Evolutionary conservation across 2,888 invertebrate genomes (phyloP), one percentile per base, ranked within the genome.

Genomic region (Archips crataeganus): DNA sequence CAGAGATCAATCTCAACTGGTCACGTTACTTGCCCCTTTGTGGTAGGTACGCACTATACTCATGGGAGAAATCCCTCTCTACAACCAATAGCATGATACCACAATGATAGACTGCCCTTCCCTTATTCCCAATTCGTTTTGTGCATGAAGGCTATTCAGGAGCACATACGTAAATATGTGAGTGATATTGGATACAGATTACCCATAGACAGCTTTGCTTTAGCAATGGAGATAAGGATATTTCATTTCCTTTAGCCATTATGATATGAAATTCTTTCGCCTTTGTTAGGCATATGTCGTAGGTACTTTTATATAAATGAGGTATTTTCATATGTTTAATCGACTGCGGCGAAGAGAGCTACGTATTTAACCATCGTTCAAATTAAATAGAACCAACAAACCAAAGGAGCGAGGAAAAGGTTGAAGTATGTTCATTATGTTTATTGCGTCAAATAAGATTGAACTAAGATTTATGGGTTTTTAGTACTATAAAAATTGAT

Each of bases 51-150:
- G 77, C 78, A 79, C 73, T 81, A 80, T 80, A 75, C 85, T 84
- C 88, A 77, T 74, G 85, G 85, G 88, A 84, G 79, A 80, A 78
- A 80, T 79, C 85, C 83, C 79, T 80, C 75, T 75, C 69, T 66
- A 79, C 82, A 79, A 80, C 82, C 81, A 82, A 84, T 83, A 83
- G 82, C 82, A 80, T 82, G 82, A 82, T 86, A 84, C 81, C 77
- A 75, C 76, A 82, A 84, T 85, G 84, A 87, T 85, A 80, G 81
- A 86, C 84, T 81, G 80, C 77, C 75, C 60, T 70, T 51, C 64
- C 73, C 64, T 54, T 69, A 65, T 70, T 70, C 74, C 71, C 62
- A 71, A 75, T 79, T 76, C 76, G 76, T 78, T 77, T 70, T 79
- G 76, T 76, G 72, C 73, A 70, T 68, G 71, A 74, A 71, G 62